Evolutionary conservation across 2,888 invertebrate species (phyloP).

Genomic region (Papilio protenor): DNA sequence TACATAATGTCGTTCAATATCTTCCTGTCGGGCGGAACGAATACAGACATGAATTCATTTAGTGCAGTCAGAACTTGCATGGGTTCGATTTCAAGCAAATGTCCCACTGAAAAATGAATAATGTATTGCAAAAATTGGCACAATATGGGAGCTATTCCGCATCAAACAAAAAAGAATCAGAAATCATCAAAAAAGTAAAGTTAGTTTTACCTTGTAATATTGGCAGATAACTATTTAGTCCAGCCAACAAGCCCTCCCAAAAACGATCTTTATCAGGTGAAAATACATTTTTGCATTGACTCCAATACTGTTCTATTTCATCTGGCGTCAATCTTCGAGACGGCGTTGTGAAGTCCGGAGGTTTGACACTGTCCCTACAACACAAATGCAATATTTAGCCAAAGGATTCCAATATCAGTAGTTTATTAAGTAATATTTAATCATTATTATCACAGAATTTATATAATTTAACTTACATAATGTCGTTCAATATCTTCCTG

Average conservation of each 20-base stretch:
- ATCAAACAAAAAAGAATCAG: no score
- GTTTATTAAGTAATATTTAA: not conserved
- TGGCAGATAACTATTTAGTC: conserved; percentile 86
- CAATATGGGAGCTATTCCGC: no score
- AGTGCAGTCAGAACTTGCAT: conserved; percentile 87
- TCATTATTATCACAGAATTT: not conserved
- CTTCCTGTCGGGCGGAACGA: conserved; percentile 75
- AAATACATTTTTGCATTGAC: conserved; percentile 85
- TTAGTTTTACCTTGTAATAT: conserved; percentile 87
- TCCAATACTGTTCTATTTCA: conserved; percentile 88
- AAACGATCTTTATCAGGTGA: conserved; percentile 86
- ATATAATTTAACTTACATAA: conserved; percentile 63
- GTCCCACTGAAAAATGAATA: conserved; percentile 76
- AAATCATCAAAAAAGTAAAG: no score
- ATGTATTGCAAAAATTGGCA: no score
- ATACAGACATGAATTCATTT: conserved; percentile 84
- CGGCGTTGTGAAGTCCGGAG: conserved; percentile 78
- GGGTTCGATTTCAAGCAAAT: conserved; percentile 87
- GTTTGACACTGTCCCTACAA: conserved; percentile 69
- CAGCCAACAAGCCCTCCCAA: conserved; percentile 88
- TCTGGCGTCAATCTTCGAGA: conserved; percentile 81
- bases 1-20: conserved; percentile 72
- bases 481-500: conserved; percentile 68
- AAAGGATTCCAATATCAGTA: no score
- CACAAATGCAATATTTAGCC: not conserved